Percentiles rank a stretch among this genome's conserved stretches.
Evolutionary conservation across 1,140 invertebrate species (phyloP).

Genomic region (Aphidius gifuensis): DNA sequence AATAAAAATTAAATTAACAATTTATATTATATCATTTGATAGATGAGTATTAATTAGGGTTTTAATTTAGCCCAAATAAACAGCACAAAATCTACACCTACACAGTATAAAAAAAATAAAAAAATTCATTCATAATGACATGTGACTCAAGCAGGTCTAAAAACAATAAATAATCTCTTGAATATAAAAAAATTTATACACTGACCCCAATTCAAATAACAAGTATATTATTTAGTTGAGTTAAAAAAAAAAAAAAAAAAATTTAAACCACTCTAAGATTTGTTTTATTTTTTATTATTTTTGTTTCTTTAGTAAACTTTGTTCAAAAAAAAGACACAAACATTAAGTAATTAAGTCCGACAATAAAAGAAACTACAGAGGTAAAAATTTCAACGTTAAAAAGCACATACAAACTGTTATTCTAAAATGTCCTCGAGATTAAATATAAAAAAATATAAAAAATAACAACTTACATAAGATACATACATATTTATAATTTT

Average conservation of each 20-base stretch:
- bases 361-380: conserved; percentile 1
- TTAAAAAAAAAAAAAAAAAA: neutral
- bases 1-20: no score
- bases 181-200: neutral
- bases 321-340: neutral
- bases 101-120: conserved; percentile 11
- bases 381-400: conserved; percentile 6
- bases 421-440: conserved; percentile 14
- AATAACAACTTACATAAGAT: no score
- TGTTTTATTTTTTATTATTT: neutral
- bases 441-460: no score
- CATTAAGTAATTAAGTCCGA: neutral
- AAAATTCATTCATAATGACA: neutral
- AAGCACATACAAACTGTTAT: conserved; percentile 3
- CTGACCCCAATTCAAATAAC: neutral
- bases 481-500: no score
- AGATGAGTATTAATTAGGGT: conserved; percentile 12
- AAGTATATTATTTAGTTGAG: neutral
- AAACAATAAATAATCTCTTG: conserved; percentile 10
- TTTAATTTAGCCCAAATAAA: conserved; percentile 8
- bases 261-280: conserved; percentile 1
- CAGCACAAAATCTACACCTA: conserved; percentile 15
- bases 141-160: conserved; percentile 1
- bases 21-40: neutral
- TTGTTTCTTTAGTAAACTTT: neutral